Evolutionary conservation across 2,888 invertebrate species (phyloP).

Genomic region (Podabrus alpinus): DNA sequence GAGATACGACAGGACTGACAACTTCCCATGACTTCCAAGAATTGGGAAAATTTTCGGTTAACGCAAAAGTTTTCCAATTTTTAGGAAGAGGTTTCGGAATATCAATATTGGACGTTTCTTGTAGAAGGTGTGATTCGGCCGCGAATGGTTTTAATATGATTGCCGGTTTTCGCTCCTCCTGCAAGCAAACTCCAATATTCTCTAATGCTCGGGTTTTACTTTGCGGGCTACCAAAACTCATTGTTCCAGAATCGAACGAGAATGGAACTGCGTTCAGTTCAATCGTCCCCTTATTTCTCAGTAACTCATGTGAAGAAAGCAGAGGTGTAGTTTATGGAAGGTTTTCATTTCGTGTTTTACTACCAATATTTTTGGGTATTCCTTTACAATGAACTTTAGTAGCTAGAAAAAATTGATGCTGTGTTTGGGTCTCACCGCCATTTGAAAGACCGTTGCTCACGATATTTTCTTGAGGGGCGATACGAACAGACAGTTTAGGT

Average conservation of each 20-base stretch:
- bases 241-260: background rate
- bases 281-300: background rate
- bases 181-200: background rate
- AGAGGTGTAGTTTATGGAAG: background rate
- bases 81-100: background rate
- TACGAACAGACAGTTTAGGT: background rate
- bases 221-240: background rate
- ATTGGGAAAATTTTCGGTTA: slow-evolving; percentile 35
- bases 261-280: background rate
- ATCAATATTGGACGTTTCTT: background rate
- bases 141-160: background rate
- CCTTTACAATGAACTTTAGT: background rate
- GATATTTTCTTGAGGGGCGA: background rate
- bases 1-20: slow-evolving; percentile 38
- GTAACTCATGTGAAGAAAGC: background rate
- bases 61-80: slow-evolving; percentile 18
- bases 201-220: background rate
- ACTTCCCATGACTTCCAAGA: slow-evolving; percentile 45
- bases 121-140: background rate
- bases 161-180: background rate
- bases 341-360: background rate
- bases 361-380: background rate
- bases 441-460: background rate
- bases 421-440: background rate
- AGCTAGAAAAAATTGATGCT: background rate